Evolutionary conservation across 2,888 invertebrate species (phyloP).

Genomic region (Oscheius onirici): DNA sequence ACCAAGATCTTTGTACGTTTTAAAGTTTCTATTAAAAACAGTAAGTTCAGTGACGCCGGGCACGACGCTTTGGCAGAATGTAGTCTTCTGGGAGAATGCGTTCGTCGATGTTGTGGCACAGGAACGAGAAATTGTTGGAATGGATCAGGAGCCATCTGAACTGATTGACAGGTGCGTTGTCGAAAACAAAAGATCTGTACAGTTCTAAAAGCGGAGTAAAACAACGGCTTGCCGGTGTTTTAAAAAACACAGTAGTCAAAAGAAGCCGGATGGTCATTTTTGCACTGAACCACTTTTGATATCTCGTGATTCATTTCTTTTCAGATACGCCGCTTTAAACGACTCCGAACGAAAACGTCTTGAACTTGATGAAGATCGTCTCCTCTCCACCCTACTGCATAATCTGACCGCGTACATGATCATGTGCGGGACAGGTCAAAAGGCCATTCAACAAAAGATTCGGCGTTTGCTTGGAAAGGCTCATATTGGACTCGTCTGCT

Average conservation of each 20-base stretch:
- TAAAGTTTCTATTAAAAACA: not conserved
- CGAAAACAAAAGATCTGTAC: not conserved
- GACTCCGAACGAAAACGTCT: slow-evolving; percentile 81
- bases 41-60: slow-evolving; percentile 45
- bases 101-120: slow-evolving; percentile 96
- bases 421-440: slow-evolving; percentile 68
- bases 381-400: slow-evolving; percentile 92
- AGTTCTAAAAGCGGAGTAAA: not conserved
- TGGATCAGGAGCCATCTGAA: slow-evolving; percentile 83
- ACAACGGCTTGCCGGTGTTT: not conserved
- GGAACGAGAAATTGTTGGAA: slow-evolving; percentile 97
- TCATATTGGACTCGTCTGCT: slow-evolving; percentile 95
- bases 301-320: not conserved
- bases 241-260: not conserved
- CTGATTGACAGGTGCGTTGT: slow-evolving; percentile 66
- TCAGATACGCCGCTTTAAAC: slow-evolving; percentile 64
- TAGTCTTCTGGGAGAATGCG: slow-evolving; percentile 99
- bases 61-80: slow-evolving; percentile 88
- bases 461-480: slow-evolving; percentile 94
- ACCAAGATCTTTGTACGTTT: slow-evolving; percentile 63
- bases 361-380: slow-evolving; percentile 95
- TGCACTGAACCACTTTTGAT: too few species aligned
- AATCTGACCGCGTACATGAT: slow-evolving; percentile 95
- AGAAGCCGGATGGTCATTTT: too few species aligned
- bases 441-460: slow-evolving; percentile 77